Conservation (phyloP, 2,888 invertebrate genomes). For the Nasonovia ribisnigri region DNA sequence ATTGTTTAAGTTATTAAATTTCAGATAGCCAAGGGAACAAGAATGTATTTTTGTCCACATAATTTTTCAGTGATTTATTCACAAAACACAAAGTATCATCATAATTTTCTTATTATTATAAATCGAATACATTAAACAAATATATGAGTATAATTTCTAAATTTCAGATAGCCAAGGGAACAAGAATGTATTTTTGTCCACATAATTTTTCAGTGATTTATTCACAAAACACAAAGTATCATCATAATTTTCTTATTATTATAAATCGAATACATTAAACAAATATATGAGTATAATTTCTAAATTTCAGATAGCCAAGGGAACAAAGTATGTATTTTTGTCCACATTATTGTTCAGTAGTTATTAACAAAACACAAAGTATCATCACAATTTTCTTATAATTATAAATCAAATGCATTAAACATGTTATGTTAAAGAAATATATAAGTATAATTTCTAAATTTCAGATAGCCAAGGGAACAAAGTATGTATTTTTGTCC, state of each 20-base stretch:
- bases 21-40: constrained; percentile 62
- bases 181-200: constrained; percentile 43
- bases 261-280: not conserved
- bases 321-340: constrained; percentile 46
- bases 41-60: constrained; percentile 46
- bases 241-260: not conserved
- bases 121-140: not conserved
- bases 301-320: constrained; percentile 63
- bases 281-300: not conserved
- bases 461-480: constrained; percentile 64
- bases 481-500: constrained; percentile 49
- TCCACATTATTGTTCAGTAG: constrained; percentile 43
- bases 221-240: constrained; percentile 48
- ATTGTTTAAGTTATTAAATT: not conserved
- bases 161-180: constrained; percentile 64
- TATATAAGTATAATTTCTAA: not conserved
- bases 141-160: not conserved
- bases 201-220: constrained; percentile 41
- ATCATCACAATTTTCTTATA: constrained; percentile 6
- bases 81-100: constrained; percentile 48
- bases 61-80: constrained; percentile 34
- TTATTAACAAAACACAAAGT: constrained; percentile 47
- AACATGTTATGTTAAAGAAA: not conserved
- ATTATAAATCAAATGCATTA: not conserved
- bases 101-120: not conserved